Percentiles rank a stretch among this genome's conserved stretches.
Evolutionary conservation across 2,888 invertebrate species (phyloP).

Genomic region (Tolmerus cingulatus): DNA sequence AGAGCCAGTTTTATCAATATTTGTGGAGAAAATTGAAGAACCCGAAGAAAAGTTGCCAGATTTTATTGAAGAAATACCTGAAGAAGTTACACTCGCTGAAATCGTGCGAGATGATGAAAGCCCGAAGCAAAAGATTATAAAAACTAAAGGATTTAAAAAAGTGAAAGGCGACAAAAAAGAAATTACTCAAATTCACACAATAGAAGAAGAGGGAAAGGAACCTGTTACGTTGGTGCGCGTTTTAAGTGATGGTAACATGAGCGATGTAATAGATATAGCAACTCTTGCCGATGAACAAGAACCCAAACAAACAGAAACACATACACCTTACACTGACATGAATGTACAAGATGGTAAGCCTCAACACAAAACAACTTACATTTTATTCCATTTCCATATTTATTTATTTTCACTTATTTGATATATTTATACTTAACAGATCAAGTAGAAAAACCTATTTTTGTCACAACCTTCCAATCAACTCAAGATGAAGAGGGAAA

Average conservation of each 20-base stretch:
- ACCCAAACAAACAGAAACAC: conserved; percentile 54
- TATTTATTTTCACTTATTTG: background rate
- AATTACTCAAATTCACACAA: conserved; percentile 63
- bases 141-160: conserved; percentile 58
- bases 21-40: conserved; percentile 52
- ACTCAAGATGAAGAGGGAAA: conserved; percentile 60
- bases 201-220: conserved; percentile 64
- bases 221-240: conserved; percentile 62
- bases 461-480: conserved; percentile 63
- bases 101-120: conserved; percentile 56
- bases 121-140: conserved; percentile 55
- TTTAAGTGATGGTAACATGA: conserved; percentile 58
- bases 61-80: conserved; percentile 56
- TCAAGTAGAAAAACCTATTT: conserved; percentile 60
- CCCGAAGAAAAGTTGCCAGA: conserved; percentile 43
- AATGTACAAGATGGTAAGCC: conserved; percentile 55
- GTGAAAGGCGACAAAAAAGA: conserved; percentile 56
- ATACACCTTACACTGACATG: conserved; percentile 51
- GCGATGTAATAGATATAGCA: conserved; percentile 60
- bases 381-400: background rate
- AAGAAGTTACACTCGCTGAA: conserved; percentile 58
- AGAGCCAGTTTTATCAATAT: conserved; percentile 55
- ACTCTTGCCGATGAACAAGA: conserved; percentile 58
- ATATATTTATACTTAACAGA: conserved; percentile 45
- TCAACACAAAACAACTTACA: background rate